Percentiles rank a stretch among this genome's conserved stretches.
These are phyloP conservation scores for Pachycephus smyrnensis DNA, from an alignment of 2,888 invertebrate species.

Conservation along the genomic window DNA sequence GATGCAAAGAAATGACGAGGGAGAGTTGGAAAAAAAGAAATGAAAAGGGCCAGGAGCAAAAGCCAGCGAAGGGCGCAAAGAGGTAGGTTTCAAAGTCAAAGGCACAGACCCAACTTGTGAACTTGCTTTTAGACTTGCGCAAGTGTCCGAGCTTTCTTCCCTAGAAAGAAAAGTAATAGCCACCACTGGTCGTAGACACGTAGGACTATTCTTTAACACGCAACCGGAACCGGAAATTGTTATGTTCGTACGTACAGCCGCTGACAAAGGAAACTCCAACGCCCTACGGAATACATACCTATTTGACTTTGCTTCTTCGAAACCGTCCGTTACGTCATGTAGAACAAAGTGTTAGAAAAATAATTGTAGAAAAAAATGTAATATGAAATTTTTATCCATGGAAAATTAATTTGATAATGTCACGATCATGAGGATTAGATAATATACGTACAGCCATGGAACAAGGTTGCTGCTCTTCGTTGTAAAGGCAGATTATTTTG, in stretches of 20 bases:
- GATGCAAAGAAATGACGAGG: not conserved
- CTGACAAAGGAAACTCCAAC: not conserved
- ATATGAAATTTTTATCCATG: not conserved
- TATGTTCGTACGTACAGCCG: not conserved
- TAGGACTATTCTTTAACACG: not conserved
- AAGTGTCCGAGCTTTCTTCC: not conserved
- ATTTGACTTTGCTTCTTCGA: not conserved
- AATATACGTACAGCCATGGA: not conserved
- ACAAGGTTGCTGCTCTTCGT: not conserved
- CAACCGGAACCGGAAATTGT: not conserved
- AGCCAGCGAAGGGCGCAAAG: not conserved
- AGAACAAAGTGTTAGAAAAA: not conserved
- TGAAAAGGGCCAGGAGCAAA: not conserved
- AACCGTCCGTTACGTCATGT: not conserved
- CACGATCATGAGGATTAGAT: not conserved
- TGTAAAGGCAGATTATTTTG: not conserved
- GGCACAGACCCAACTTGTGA: not conserved
- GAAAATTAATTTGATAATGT: not conserved
- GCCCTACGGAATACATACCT: not conserved
- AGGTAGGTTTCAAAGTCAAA: conserved; percentile 2
- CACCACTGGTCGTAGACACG: not conserved
- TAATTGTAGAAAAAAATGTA: not conserved
- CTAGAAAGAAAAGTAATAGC: not conserved
- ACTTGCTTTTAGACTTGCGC: not conserved
- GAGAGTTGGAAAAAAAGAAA: not conserved